Evolutionary conservation across 2,888 invertebrate species (phyloP).

Genomic region (Acleris literana): DNA sequence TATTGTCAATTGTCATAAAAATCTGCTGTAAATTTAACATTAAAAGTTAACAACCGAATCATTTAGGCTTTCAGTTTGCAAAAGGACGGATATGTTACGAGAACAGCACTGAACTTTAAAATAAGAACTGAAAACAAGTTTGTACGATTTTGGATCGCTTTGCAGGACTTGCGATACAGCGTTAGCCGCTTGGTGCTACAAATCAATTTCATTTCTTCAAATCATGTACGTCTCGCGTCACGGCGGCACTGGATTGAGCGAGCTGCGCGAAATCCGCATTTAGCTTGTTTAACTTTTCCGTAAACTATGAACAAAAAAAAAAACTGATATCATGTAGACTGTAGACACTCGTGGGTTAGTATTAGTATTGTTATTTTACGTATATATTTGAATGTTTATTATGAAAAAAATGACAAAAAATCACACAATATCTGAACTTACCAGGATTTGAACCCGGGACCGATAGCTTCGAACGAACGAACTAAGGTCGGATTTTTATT

Average conservation of each 20-base stretch:
- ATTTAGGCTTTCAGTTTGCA: not conserved
- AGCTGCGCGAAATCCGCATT: conserved; percentile 49
- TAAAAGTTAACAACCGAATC: not conserved
- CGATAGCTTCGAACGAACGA: no score
- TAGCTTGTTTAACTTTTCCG: conserved; percentile 68
- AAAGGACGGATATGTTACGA: not conserved
- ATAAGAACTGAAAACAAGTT: not conserved
- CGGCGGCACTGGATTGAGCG: conserved; percentile 20
- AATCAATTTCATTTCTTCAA: conserved; percentile 7
- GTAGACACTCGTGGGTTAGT: not conserved
- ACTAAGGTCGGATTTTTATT: no score
- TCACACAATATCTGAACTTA: no score
- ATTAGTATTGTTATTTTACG: no score
- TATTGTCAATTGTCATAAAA: conserved; percentile 22
- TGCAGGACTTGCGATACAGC: not conserved
- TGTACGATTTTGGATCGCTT: not conserved
- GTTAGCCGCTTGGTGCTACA: not conserved
- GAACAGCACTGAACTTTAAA: not conserved
- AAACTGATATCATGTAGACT: not conserved
- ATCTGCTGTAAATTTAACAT: not conserved
- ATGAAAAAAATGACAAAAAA: no score
- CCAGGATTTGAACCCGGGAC: no score
- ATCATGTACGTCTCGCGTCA: conserved; percentile 13
- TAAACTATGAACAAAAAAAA: conserved; percentile 55
- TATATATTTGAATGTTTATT: no score